These are phyloP conservation scores for Molossus molossus DNA, from an alignment of 2,797 vertebrate genomes.

Conservation along the genomic window DNA sequence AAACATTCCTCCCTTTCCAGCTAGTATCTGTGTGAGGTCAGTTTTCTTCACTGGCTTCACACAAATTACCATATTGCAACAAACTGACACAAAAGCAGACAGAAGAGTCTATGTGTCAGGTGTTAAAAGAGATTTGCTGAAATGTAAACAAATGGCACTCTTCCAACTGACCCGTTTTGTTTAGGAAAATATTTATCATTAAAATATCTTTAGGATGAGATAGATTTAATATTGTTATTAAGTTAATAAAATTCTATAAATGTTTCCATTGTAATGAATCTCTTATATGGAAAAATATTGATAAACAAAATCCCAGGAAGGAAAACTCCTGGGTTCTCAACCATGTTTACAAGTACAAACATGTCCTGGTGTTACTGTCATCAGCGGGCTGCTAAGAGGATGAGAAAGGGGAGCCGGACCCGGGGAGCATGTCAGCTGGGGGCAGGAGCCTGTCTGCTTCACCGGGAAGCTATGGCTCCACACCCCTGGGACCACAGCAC, in stretches of 20 bases:
- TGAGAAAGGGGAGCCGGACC: neutral
- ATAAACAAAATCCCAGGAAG: neutral
- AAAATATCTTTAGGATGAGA: constrained; percentile 24
- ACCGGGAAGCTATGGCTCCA: neutral
- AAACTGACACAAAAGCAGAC: neutral
- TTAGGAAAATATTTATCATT: constrained; percentile 22
- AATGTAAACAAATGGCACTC: neutral
- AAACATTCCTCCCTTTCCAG: neutral
- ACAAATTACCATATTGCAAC: neutral
- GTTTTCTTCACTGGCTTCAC: constrained; percentile 10
- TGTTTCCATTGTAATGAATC: neutral
- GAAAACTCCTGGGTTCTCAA: neutral
- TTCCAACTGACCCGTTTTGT: neutral
- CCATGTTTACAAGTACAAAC: neutral
- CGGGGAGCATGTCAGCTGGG: neutral
- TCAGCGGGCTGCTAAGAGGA: neutral
- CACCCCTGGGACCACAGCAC: neutral
- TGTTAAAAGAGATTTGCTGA: constrained; percentile 47
- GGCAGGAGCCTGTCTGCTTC: neutral
- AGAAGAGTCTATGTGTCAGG: neutral
- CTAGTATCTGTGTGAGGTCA: neutral
- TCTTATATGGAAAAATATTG: constrained; percentile 15
- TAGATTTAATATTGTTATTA: neutral
- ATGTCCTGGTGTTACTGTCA: neutral
- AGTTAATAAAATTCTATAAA: constrained; percentile 11